These are phyloP conservation scores for Xanthorhoe designata DNA, from an alignment of 2,888 invertebrate species.

Conservation along the genomic window DNA sequence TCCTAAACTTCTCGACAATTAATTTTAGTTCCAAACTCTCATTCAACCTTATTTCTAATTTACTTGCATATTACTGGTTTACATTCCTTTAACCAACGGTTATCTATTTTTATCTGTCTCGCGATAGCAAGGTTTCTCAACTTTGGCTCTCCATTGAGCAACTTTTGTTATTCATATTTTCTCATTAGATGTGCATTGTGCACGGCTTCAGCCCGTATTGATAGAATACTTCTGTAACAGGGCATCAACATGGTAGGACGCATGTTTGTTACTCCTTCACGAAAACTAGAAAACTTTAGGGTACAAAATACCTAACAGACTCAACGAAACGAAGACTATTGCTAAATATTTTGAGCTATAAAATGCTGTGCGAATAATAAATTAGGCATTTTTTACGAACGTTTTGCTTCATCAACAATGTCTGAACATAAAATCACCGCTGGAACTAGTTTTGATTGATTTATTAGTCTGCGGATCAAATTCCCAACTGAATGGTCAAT, in stretches of 20 bases:
- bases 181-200: conserved; percentile 24
- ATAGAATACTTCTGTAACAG: no score
- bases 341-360: no score
- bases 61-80: conserved; percentile 2
- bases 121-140: conserved; percentile 61
- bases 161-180: conserved; percentile 57
- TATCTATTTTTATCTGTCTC: conserved; percentile 39
- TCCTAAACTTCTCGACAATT: no score
- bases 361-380: not conserved
- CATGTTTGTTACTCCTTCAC: no score
- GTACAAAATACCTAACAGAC: no score
- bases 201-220: no score
- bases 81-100: conserved; percentile 12
- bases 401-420: not conserved
- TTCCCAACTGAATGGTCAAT: conserved; percentile 60
- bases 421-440: conserved; percentile 22
- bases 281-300: no score
- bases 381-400: not conserved
- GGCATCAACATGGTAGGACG: no score
- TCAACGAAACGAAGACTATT: not conserved
- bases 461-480: conserved; percentile 51
- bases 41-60: conserved; percentile 46
- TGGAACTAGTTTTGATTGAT: conserved; percentile 40
- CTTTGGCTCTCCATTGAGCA: conserved; percentile 59
- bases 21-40: not conserved